Evolutionary conservation across 2,113 vertebrate genomes (phyloP).

Genomic region (Lepisosteus osseus): DNA sequence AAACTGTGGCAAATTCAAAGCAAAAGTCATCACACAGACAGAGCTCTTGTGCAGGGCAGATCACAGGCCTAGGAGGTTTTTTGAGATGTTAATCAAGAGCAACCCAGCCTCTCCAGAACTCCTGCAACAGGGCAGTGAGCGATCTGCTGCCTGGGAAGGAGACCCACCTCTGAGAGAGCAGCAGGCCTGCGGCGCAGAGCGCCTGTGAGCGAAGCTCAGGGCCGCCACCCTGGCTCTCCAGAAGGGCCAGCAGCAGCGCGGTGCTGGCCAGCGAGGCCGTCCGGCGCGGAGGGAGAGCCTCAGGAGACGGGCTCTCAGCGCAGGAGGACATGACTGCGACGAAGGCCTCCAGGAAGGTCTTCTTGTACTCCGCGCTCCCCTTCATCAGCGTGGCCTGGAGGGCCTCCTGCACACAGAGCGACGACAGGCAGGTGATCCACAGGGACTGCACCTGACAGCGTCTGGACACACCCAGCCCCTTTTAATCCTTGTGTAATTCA

Average conservation of each 20-base stretch:
- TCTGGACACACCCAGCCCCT: no score
- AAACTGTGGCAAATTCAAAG: no score
- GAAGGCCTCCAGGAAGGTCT: slow-evolving; percentile 68
- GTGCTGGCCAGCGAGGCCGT: slow-evolving; percentile 47
- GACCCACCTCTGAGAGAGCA: slow-evolving; percentile 53
- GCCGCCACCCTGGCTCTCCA: slow-evolving; percentile 60
- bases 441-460: no score
- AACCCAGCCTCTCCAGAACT: no score
- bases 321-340: slow-evolving; percentile 42
- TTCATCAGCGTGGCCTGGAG: slow-evolving; percentile 55
- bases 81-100: no score
- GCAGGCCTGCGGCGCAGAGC: slow-evolving; percentile 61
- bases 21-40: no score
- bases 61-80: no score
- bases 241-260: slow-evolving; percentile 59
- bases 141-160: background rate
- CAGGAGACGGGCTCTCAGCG: slow-evolving; percentile 10
- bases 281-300: slow-evolving; percentile 1
- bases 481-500: no score
- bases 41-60: no score
- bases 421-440: background rate
- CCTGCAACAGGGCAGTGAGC: no score
- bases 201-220: slow-evolving; percentile 66
- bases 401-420: slow-evolving; percentile 56
- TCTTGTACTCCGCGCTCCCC: slow-evolving; percentile 58